Evolutionary conservation across 2,888 invertebrate species (phyloP).

Genomic region (Netelia inedita): DNA sequence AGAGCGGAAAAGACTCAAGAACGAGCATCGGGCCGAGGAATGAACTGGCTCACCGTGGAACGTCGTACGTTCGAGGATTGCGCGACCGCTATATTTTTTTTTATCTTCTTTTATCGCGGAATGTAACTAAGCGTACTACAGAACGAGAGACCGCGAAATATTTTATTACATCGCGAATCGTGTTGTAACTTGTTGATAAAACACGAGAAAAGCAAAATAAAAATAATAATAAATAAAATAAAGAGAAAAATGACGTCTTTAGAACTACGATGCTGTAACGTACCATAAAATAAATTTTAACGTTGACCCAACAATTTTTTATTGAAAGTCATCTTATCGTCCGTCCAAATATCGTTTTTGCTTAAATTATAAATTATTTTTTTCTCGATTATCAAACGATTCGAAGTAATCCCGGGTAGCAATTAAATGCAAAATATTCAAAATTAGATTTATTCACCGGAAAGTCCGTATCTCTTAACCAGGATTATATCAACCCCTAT

Average conservation of each 20-base stretch:
- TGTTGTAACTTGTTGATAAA: background rate
- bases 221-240: no score
- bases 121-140: background rate
- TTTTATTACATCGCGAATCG: background rate
- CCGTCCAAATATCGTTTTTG: background rate
- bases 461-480: background rate
- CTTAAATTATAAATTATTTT: background rate
- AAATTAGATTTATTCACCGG: no score
- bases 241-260: background rate
- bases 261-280: background rate
- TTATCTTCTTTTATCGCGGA: background rate
- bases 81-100: background rate
- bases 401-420: background rate
- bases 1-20: constrained; percentile 1
- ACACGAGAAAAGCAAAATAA: no score
- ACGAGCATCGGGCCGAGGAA: constrained; percentile 2
- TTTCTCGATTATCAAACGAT: background rate
- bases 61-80: background rate
- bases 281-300: background rate
- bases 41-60: background rate
- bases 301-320: background rate
- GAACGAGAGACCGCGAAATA: background rate
- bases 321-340: background rate
- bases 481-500: background rate
- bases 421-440: background rate